phyloP scores from a whole-genome alignment of 2,797 vertebrate species.

The Anisognathus igniventris region DNA sequence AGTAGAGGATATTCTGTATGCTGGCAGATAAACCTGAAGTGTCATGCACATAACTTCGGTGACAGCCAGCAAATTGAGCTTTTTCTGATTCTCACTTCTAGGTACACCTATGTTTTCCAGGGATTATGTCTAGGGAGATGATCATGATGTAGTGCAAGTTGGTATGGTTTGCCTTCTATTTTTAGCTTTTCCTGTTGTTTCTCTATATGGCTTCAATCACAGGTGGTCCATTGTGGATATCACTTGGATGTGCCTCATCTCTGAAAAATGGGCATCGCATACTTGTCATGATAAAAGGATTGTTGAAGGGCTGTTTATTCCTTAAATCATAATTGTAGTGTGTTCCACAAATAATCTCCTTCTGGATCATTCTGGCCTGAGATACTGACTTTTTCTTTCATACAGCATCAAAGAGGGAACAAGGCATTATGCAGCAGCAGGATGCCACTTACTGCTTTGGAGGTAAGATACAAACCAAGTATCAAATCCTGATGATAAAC shows the following conservation, averaged over 20 bases:
- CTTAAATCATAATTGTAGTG: not conserved
- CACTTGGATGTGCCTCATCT: not conserved
- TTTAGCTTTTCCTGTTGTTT: not conserved
- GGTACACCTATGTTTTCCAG: not conserved
- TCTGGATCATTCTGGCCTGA: not conserved
- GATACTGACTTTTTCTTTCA: not conserved
- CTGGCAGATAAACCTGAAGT: not conserved
- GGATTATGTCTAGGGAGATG: not conserved
- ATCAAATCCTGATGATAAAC: not conserved
- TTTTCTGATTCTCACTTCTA: not conserved
- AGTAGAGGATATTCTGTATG: not conserved
- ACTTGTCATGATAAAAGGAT: not conserved
- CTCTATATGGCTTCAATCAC: not conserved
- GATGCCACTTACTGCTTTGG: not conserved
- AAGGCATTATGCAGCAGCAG: not conserved
- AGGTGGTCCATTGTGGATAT: fast-evolving
- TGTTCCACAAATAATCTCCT: not conserved
- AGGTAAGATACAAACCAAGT: not conserved
- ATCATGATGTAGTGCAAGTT: not conserved
- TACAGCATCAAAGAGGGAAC: not conserved
- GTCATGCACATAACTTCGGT: not conserved
- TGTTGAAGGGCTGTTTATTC: not conserved
- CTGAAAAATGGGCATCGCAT: not conserved
- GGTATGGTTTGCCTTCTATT: not conserved
- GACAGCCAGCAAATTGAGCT: not conserved